phyloP scores from a whole-genome alignment of 2,113 vertebrate genomes.

The Strigops habroptila region DNA sequence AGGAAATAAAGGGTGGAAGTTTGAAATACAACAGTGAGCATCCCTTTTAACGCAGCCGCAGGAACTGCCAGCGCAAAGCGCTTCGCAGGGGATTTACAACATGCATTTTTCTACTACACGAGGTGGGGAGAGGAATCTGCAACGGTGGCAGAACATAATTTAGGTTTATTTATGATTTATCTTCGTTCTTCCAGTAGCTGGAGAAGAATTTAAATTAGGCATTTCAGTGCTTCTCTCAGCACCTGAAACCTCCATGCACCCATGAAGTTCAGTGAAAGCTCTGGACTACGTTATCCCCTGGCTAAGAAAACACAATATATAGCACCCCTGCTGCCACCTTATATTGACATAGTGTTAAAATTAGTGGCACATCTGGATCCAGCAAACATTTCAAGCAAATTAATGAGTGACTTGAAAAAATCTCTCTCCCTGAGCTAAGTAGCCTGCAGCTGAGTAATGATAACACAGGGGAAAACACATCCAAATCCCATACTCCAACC shows the following conservation, averaged over 20 bases:
- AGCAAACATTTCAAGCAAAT: background rate
- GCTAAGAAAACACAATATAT: background rate
- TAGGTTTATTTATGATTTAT: conserved; percentile 59
- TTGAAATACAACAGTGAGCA: background rate
- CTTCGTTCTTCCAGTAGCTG: background rate
- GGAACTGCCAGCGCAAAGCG: background rate
- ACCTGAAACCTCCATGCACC: background rate
- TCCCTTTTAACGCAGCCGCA: background rate
- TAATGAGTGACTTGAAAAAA: background rate
- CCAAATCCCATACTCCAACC: background rate
- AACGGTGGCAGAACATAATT: conserved; percentile 44
- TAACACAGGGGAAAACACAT: accelerated
- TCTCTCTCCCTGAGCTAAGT: background rate
- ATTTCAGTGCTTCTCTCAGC: background rate
- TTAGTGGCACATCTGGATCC: background rate
- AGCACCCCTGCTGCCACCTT: background rate
- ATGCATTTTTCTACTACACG: background rate
- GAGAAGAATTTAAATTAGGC: conserved; percentile 31
- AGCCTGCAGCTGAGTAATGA: background rate
- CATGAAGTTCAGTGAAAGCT: background rate
- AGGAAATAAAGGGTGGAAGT: background rate
- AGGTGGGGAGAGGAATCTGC: background rate
- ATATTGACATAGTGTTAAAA: background rate
- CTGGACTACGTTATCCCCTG: background rate
- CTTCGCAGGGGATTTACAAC: conserved; percentile 36